Percentiles rank a stretch among this genome's conserved stretches.
phyloP scores from a whole-genome alignment of 2,113 vertebrate genomes.

The Myotis lucifugus region DNA sequence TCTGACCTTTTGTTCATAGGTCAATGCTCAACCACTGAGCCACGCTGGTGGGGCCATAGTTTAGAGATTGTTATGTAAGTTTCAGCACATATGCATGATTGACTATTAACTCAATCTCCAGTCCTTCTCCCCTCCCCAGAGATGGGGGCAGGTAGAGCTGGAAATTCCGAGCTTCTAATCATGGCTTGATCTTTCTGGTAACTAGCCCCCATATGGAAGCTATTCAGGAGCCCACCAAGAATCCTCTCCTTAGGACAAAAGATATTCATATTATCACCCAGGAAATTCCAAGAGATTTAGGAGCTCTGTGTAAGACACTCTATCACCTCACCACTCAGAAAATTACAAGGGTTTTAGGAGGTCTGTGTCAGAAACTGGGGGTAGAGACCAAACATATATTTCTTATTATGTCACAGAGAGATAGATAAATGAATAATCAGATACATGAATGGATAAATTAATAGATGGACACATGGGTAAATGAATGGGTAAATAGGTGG shows the following conservation, averaged over 20 bases:
- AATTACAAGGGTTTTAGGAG: not conserved
- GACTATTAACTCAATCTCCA: not conserved
- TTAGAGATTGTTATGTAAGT: not conserved
- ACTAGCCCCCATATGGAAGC: not conserved
- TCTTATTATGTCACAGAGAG: not conserved
- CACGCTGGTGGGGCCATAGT: not conserved
- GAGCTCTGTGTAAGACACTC: not conserved
- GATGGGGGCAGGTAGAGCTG: not conserved
- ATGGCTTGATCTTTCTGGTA: not conserved
- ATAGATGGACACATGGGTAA: not conserved
- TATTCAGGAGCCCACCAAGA: not conserved
- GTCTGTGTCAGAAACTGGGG: not conserved
- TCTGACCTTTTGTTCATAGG: too few species aligned
- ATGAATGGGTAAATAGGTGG: not conserved
- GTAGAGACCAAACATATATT: not conserved
- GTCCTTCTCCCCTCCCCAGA: not conserved
- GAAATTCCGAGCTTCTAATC: constrained; percentile 8
- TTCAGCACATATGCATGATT: not conserved
- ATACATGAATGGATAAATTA: not conserved
- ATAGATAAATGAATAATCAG: not conserved
- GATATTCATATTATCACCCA: not conserved
- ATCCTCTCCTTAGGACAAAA: not conserved
- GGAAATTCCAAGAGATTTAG: constrained; percentile 4
- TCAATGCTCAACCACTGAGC: too few species aligned
- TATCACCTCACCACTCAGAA: not conserved